Evolutionary conservation across 30 jellyfish, hydroid and myxozoan genomes (phyloP), one percentile per base, ranked within the genome.

Genomic region (Chrysaora quinquecirrha): DNA sequence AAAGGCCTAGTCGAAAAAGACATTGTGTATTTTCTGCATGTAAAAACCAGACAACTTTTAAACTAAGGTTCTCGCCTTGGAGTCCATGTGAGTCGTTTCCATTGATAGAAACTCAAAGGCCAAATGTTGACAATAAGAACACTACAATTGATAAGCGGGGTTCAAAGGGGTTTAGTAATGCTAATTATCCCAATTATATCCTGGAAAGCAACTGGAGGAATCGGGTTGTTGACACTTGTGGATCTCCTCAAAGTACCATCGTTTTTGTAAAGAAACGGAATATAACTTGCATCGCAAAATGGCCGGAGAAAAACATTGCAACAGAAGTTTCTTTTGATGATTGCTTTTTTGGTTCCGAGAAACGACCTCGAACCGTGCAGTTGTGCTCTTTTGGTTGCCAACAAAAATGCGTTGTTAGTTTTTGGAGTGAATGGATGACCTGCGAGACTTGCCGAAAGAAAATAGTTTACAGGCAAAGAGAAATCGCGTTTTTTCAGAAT

Each of bases 351-450:
- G 23, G 33, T 20, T 2, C 56, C 34, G 35, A 19, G 21, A 64
- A 21, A 1, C 29, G 38, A 7, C 85, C 76, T 1, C 48, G 18
- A 10, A 16, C 68, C 28, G 64, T 64, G 43, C 76, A 75, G 30
- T 62, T 85, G 18, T 85, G 95, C 33, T 85, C 95, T 1, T 62
- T 71, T 35, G 89, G 95, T 16, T 85, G 95, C 71, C 52, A 75
- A 43, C 85, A 75, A 16, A 52, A 34, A 12, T 85, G 95, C 60
- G 85, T 82, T 0, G 85, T 85, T 2, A 75, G 76, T 31, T 30
- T 34, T 3, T 85, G 95, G 95, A 20, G 61, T 12, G 32, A 35
- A 20, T 85, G 95, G 95, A 74, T 74, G 18, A 32, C 24, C 28
- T 85, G 84, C 30, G 72, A 64, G 16, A 64, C 30, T 11, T 76